Evolutionary conservation across 2,797 vertebrate genomes (phyloP), one percentile per base, ranked within the genome.

Genomic region (Fundulus diaphanus): DNA sequence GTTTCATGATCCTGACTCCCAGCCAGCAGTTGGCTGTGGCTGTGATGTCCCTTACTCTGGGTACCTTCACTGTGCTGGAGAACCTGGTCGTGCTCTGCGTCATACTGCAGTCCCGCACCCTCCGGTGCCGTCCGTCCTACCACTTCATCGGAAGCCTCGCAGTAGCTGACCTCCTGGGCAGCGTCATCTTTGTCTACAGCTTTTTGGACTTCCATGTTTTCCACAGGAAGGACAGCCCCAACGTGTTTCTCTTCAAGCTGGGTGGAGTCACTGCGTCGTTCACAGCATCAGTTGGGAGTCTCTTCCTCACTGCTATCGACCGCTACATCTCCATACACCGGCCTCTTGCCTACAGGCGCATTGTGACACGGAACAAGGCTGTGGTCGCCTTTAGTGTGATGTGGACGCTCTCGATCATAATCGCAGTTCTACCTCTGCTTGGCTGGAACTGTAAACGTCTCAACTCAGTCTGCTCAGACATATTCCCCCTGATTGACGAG

Each of bases 371-470:
- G 91, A 97, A 97, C 90, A 99, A 98, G 94, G 98, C 98, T 0
- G 98, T 99, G 77, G 97, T 99, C 78, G 98, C 98, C 5, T 99
- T 99, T 89, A 98, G 97, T 81, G 87, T 99, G 94, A 99, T 99
- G 98, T 99, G 98, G 98, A 97, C 96, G 79, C 97, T 99, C 40
- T 98, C 98, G 13, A 98, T 99, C 16, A 87, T 98, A 80, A 99
- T 99, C 2, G 98, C 98, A 0, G 97, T 98, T 90, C 96, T 99
- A 89, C 98, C 98, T 67, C 96, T 99, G 82, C 95, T 99, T 2
- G 98, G 98, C 87, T 99, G 98, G 98, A 99, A 99, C 96, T 99
- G 98, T 96, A 98, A 98, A 91, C 96, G 95, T 20, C 96, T 99
- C 85, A 97, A 97, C 8, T 97, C 98, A 0, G 95, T 97, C 68